Percentiles rank a stretch among this genome's conserved stretches.
These are phyloP conservation scores for Dynastes grantii DNA, from an alignment of 2,888 invertebrate genomes.

Conservation along the genomic window DNA sequence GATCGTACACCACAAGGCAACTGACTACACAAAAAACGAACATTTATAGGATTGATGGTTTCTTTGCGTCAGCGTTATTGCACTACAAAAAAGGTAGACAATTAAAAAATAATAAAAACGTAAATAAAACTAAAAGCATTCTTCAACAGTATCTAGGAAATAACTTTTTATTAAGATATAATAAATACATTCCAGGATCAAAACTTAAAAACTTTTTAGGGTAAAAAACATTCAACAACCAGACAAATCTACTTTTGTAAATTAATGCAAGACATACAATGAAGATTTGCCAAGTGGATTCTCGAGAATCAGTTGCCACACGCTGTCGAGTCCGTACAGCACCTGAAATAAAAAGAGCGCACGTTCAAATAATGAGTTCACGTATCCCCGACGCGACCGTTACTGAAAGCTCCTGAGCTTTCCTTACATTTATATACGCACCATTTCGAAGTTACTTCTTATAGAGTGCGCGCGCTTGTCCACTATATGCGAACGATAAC, in stretches of 20 bases:
- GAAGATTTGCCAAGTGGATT: conserved; percentile 26
- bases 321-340: conserved; percentile 31
- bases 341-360: conserved; percentile 33
- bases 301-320: conserved; percentile 26
- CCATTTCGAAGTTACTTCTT: conserved; percentile 52
- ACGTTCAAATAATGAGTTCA: conserved; percentile 31
- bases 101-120: conserved; percentile 12
- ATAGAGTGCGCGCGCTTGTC: conserved; percentile 53
- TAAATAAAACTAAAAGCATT: conserved; percentile 41
- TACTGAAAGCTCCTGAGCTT: conserved; percentile 54
- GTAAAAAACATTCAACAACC: conserved; percentile 22
- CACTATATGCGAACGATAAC: conserved; percentile 29
- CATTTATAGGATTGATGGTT: background rate
- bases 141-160: conserved; percentile 3
- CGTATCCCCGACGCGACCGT: conserved; percentile 55
- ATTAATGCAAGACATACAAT: conserved; percentile 37
- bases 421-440: conserved; percentile 56
- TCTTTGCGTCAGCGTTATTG: background rate
- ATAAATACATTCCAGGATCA: conserved; percentile 7
- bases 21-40: background rate
- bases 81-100: conserved; percentile 2
- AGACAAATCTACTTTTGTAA: conserved; percentile 30
- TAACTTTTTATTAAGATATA: conserved; percentile 27
- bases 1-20: conserved; percentile 6
- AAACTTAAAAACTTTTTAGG: conserved; percentile 20